phyloP scores from a whole-genome alignment of 2,888 invertebrate species.

The Labia minor region DNA sequence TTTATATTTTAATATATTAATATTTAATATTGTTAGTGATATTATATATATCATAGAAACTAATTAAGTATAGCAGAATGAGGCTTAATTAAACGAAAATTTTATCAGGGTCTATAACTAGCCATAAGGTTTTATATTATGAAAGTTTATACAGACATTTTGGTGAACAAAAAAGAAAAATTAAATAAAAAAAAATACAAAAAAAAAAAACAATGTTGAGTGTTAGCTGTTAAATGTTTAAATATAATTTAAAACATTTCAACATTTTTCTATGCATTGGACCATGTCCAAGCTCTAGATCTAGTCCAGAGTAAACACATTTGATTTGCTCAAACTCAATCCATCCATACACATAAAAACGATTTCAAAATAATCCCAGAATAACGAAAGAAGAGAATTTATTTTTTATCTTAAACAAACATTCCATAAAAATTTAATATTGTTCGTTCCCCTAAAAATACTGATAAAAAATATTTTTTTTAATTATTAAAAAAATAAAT shows the following conservation, averaged over 20 bases:
- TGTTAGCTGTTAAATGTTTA: not conserved
- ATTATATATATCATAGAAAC: not conserved
- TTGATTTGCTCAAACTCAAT: constrained; percentile 8
- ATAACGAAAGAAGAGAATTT: not conserved
- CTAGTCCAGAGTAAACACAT: not conserved
- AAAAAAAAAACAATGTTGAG: not conserved
- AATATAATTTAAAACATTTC: not conserved
- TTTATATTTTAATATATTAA: not conserved
- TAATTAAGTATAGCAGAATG: not conserved
- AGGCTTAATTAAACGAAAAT: not conserved
- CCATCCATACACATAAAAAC: not conserved
- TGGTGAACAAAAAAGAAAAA: not conserved
- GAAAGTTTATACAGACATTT: constrained; percentile 4
- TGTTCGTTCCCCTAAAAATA: not conserved
- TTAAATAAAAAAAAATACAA: too few species aligned
- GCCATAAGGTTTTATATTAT: not conserved
- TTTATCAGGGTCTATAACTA: not conserved
- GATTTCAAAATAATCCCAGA: not conserved
- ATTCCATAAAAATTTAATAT: not conserved
- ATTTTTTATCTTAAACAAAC: constrained; percentile 4
- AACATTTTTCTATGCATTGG: constrained; percentile 1
- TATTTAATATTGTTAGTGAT: not conserved
- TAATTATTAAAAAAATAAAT: constrained; percentile 13
- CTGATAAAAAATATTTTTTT: not conserved
- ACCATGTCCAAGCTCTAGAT: not conserved